Conservation (phyloP, 2,888 invertebrate genomes). For the Anagyrus pseudococci region DNA sequence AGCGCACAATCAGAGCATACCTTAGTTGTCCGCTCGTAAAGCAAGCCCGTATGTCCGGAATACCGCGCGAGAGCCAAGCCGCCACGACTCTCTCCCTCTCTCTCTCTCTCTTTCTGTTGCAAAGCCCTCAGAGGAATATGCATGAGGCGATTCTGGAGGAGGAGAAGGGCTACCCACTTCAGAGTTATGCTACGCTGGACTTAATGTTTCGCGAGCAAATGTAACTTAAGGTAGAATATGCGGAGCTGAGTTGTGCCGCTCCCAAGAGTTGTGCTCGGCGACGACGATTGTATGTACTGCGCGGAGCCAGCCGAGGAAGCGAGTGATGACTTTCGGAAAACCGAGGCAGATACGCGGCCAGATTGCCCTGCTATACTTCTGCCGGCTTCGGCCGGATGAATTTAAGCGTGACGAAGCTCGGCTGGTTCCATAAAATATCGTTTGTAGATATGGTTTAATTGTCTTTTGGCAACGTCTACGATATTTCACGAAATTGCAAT, state of each 20-base stretch:
- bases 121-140: constrained; percentile 54
- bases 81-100: constrained; percentile 35
- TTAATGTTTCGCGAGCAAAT: constrained; percentile 51
- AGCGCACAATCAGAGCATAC: constrained; percentile 54
- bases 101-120: constrained; percentile 35
- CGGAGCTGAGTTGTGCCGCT: constrained; percentile 4
- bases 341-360: constrained; percentile 9
- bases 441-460: neutral
- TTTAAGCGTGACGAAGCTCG: too few relatives aligned
- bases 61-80: constrained; percentile 43
- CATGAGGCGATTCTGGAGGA: constrained; percentile 48
- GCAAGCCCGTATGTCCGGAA: constrained; percentile 59
- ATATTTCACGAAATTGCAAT: too few relatives aligned
- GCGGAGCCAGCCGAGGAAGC: constrained; percentile 6
- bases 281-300: too few relatives aligned
- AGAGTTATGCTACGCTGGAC: constrained; percentile 57
- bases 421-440: too few relatives aligned
- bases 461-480: too few relatives aligned
- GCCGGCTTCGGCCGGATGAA: too few relatives aligned
- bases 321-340: constrained; percentile 26
- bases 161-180: constrained; percentile 40
- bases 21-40: constrained; percentile 62
- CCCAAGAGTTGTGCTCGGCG: constrained; percentile 1
- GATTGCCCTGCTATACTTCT: constrained; percentile 7
- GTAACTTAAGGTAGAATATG: constrained; percentile 51